Percentiles rank a stretch among this genome's conserved stretches.
Conservation (phyloP, 1,140 invertebrate genomes). For the Drosophila biarmipes region DNA sequence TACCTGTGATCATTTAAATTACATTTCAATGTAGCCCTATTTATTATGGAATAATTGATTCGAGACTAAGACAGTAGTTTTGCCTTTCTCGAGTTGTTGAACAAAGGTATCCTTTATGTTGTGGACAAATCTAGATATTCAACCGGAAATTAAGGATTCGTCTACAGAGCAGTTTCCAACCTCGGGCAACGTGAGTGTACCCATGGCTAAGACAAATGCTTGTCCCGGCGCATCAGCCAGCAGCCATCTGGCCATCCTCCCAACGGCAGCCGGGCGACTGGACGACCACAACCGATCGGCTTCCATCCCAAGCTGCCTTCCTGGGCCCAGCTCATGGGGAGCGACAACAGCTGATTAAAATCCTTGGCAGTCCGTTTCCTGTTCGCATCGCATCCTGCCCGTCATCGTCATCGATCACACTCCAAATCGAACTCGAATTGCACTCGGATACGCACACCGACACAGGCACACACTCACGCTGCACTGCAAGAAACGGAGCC, state of each 20-base stretch:
- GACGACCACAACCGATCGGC: conserved; percentile 26
- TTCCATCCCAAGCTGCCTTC: conserved; percentile 3
- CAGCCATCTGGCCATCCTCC: background rate
- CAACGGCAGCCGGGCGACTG: background rate
- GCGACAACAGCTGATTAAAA: conserved; percentile 67
- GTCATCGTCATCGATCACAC: conserved; percentile 72
- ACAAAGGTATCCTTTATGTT: background rate
- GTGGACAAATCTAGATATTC: background rate
- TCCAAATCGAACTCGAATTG: conserved; percentile 68
- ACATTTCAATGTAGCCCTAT: too few species aligned
- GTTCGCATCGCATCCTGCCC: conserved; percentile 34
- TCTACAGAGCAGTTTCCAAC: background rate
- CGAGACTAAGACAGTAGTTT: too few species aligned
- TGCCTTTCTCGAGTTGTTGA: background rate
- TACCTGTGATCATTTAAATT: background rate
- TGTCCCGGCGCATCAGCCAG: background rate
- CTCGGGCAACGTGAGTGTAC: background rate
- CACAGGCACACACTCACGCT: background rate
- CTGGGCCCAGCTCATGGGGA: conserved; percentile 10
- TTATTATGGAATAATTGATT: too few species aligned
- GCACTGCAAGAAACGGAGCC: background rate
- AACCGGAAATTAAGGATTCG: background rate
- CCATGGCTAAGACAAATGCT: background rate
- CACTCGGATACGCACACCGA: conserved; percentile 30
- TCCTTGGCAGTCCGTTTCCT: conserved; percentile 27